Conservation (phyloP, 1,140 invertebrate species). For the Pachypeltis micranthus region DNA sequence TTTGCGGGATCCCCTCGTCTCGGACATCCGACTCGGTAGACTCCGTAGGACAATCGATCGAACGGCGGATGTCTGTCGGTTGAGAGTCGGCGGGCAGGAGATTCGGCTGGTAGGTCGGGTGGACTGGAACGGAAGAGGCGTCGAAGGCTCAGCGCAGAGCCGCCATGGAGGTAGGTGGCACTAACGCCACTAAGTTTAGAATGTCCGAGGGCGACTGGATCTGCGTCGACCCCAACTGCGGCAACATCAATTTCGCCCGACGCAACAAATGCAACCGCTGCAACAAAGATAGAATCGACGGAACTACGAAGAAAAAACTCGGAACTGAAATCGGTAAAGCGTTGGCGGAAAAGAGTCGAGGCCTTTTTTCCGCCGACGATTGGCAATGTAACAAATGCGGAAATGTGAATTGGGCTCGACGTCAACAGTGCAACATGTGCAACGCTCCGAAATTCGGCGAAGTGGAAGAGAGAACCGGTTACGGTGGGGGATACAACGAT, state of each 20-base stretch:
- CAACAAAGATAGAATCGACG: constrained; percentile 43
- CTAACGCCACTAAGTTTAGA: constrained; percentile 23
- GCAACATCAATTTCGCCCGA: constrained; percentile 89
- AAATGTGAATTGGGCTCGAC: constrained; percentile 97
- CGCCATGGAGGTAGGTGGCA: constrained; percentile 12
- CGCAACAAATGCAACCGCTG: constrained; percentile 84
- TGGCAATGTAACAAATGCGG: constrained; percentile 99
- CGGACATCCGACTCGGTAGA: too few relatives aligned
- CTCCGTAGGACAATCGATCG: too few relatives aligned
- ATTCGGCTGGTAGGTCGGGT: too few relatives aligned
- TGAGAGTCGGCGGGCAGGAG: too few relatives aligned
- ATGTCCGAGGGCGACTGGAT: constrained; percentile 42
- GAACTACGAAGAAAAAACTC: constrained; percentile 68
- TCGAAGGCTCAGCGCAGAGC: not conserved
- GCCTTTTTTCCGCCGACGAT: constrained; percentile 95
- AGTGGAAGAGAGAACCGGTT: constrained; percentile 56
- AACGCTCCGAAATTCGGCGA: constrained; percentile 95
- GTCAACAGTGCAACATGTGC: constrained; percentile 96
- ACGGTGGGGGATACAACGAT: constrained; percentile 82
- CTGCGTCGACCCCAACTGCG: constrained; percentile 46
- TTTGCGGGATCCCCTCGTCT: too few relatives aligned
- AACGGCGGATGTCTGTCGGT: too few relatives aligned
- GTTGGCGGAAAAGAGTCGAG: constrained; percentile 94
- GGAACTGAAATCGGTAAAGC: constrained; percentile 96
- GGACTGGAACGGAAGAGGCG: too few relatives aligned